These are phyloP conservation scores for Dendrocincla tyrannina DNA, from an alignment of 2,797 vertebrate genomes.

Conservation along the genomic window DNA sequence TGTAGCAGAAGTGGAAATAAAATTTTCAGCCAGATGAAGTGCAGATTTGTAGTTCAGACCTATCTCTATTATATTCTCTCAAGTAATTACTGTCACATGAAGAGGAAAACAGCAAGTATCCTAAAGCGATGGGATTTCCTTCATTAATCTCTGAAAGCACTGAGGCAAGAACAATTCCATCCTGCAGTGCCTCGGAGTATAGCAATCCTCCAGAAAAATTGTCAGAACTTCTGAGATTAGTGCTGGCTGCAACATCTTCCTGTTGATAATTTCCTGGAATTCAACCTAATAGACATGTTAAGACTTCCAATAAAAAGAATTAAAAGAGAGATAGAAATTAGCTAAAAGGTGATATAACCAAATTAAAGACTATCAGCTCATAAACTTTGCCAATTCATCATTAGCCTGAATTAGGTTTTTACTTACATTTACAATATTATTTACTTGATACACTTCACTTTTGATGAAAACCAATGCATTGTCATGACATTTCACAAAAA, in stretches of 20 bases:
- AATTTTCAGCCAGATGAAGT: background rate
- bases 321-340: background rate
- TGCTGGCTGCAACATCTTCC: background rate
- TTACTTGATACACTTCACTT: background rate
- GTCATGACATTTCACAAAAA: background rate
- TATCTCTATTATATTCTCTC: background rate
- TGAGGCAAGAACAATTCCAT: background rate
- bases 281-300: background rate
- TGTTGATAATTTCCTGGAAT: background rate
- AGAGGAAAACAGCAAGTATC: background rate
- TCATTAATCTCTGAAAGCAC: background rate
- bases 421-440: background rate
- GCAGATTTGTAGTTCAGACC: background rate
- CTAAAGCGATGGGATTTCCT: background rate
- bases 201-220: background rate
- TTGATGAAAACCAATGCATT: background rate
- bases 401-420: background rate
- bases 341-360: background rate
- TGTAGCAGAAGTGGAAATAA: background rate
- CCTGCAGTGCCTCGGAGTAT: background rate
- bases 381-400: background rate
- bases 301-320: background rate
- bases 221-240: background rate
- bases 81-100: background rate
- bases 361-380: background rate